These are phyloP conservation scores for Protonibea diacanthus DNA, from an alignment of 2,797 vertebrate species.

Conservation along the genomic window DNA sequence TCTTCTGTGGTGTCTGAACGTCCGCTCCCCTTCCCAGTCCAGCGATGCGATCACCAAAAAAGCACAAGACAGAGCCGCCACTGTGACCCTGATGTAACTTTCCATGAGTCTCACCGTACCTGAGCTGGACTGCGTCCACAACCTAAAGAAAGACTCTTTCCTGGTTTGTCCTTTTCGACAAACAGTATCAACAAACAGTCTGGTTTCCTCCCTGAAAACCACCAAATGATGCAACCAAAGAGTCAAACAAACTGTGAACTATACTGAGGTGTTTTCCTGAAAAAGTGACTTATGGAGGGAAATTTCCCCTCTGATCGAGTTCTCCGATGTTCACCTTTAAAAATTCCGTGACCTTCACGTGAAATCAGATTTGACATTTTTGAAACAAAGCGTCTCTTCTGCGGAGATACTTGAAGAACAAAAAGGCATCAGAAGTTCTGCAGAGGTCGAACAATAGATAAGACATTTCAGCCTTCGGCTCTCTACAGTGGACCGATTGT, in stretches of 20 bases:
- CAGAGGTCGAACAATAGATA: not conserved
- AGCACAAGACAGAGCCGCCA: slow-evolving; percentile 34
- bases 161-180: slow-evolving; percentile 44
- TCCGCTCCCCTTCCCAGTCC: not conserved
- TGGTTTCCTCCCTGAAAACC: slow-evolving; percentile 26
- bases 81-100: slow-evolving; percentile 54
- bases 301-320: slow-evolving; percentile 14
- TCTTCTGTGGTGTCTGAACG: slow-evolving; percentile 49
- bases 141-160: slow-evolving; percentile 41
- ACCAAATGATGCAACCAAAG: slow-evolving; percentile 18
- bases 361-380: slow-evolving; percentile 3
- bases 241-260: slow-evolving; percentile 18
- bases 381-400: slow-evolving; percentile 9
- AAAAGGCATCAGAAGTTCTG: not conserved
- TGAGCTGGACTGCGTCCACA: slow-evolving; percentile 40
- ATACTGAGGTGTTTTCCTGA: slow-evolving; percentile 2
- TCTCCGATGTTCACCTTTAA: slow-evolving; percentile 14
- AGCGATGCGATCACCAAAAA: slow-evolving; percentile 5
- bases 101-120: slow-evolving; percentile 50
- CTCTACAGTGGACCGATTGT: too few relatives aligned
- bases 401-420: not conserved
- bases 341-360: not conserved
- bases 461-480: not conserved
- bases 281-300: not conserved
- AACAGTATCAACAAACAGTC: slow-evolving; percentile 37